A percentile compares a stretch with the other conserved stretches of the same genome.
Conservation (phyloP, 2,797 vertebrate species). For the Megalops cyprinoides region DNA sequence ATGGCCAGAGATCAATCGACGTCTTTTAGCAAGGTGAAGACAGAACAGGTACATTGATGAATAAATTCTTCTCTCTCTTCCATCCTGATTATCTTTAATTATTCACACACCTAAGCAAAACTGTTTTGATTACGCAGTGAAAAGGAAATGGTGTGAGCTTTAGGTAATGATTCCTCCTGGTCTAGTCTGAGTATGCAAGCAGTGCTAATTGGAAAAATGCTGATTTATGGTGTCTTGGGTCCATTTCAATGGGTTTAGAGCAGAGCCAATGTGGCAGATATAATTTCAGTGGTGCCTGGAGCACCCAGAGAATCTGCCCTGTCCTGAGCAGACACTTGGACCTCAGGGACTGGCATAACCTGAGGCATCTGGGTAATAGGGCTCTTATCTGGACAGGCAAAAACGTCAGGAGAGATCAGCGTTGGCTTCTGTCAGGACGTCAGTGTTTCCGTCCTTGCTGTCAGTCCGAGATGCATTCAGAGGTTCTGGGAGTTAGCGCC, state of each 20-base stretch:
- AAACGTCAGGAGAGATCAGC: neutral
- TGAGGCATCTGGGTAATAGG: neutral
- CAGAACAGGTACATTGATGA: neutral
- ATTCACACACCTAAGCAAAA: neutral
- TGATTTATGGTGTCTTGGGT: neutral
- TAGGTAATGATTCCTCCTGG: neutral
- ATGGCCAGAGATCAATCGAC: no score
- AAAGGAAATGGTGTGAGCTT: neutral
- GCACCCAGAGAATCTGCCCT: no score
- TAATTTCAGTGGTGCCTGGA: neutral
- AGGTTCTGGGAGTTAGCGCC: neutral
- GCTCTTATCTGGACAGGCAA: neutral
- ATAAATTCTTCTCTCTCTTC: no score
- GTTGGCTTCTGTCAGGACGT: neutral
- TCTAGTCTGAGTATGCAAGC: no score
- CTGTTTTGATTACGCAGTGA: neutral
- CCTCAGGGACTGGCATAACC: neutral
- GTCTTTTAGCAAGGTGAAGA: neutral
- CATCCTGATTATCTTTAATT: neutral
- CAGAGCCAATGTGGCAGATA: neutral
- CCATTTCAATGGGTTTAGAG: neutral
- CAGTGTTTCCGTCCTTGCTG: neutral
- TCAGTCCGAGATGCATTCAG: neutral
- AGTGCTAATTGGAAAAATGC: neutral
- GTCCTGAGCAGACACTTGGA: neutral